Evolutionary conservation across 2,888 invertebrate genomes (phyloP).

Genomic region (Lithodes maja): DNA sequence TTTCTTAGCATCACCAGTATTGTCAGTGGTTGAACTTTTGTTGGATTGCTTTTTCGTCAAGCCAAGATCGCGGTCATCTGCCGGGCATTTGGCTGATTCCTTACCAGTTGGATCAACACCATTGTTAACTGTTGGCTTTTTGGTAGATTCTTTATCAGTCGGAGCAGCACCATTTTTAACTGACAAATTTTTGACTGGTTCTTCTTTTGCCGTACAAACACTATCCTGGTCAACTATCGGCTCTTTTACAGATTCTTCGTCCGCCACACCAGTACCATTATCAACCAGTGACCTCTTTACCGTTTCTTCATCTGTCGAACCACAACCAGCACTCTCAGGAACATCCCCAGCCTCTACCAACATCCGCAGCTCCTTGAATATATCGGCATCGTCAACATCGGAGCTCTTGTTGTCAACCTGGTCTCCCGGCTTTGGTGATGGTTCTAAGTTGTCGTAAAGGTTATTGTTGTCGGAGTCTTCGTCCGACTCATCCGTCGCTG

Average conservation of each 20-base stretch:
- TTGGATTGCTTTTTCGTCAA: too few relatives aligned
- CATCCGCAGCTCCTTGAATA: constrained; percentile 36
- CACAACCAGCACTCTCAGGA: background rate
- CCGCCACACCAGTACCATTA: too few relatives aligned
- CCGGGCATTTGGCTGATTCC: too few relatives aligned
- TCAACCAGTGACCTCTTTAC: too few relatives aligned
- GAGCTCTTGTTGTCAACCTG: background rate
- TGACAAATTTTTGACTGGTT: background rate
- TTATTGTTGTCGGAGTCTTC: background rate
- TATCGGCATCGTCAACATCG: constrained; percentile 41
- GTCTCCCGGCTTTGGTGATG: background rate
- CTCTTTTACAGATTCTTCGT: background rate
- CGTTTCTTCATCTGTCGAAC: background rate
- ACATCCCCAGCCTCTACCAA: background rate
- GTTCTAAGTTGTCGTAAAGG: constrained; percentile 9
- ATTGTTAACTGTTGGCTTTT: too few relatives aligned
- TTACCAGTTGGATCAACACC: too few relatives aligned
- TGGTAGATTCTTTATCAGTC: too few relatives aligned
- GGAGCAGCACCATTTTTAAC: too few relatives aligned
- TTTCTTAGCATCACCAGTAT: background rate
- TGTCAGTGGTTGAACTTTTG: too few relatives aligned
- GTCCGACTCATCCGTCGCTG: background rate
- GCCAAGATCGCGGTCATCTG: too few relatives aligned
- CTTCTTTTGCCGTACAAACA: too few relatives aligned
- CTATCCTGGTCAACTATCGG: background rate